Evolutionary conservation across 2,797 vertebrate species (phyloP).

Genomic region (Acipenser transmontanus): DNA sequence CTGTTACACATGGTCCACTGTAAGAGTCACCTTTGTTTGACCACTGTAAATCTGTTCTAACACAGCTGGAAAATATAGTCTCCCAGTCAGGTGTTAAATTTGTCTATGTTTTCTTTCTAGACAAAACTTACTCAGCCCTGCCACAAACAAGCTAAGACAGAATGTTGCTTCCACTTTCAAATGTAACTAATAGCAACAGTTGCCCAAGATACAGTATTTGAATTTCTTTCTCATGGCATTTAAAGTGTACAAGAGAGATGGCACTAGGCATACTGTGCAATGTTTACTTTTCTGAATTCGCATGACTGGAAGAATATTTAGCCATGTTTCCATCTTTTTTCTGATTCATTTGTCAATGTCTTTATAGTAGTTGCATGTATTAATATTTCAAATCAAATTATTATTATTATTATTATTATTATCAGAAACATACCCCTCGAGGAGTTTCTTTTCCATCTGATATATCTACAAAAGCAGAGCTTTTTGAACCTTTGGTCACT

Average conservation of each 20-base stretch:
- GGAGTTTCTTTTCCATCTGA: no score
- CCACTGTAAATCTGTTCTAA: no score
- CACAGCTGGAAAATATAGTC: no score
- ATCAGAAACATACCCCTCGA: no score
- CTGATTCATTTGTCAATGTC: slow-evolving; percentile 48
- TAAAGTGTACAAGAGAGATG: slow-evolving; percentile 50
- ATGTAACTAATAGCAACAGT: slow-evolving; percentile 60
- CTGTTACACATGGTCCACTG: no score
- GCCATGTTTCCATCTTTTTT: slow-evolving; percentile 64
- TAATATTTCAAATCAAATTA: no score
- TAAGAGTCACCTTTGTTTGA: no score
- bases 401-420: no score
- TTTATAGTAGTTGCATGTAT: slow-evolving; percentile 19
- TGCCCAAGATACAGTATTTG: slow-evolving; percentile 57
- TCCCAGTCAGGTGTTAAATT: no score
- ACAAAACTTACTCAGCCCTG: slow-evolving; percentile 31
- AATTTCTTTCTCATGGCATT: slow-evolving; percentile 60
- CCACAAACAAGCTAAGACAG: slow-evolving; percentile 30
- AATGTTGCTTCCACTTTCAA: slow-evolving; percentile 52
- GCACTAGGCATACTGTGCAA: slow-evolving; percentile 58
- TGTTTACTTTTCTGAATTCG: slow-evolving; percentile 73
- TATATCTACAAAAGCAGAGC: no score
- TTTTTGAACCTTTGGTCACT: no score
- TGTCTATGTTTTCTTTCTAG: slow-evolving; percentile 25
- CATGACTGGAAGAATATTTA: slow-evolving; percentile 60